phyloP scores from a whole-genome alignment of 2,113 vertebrate genomes.

The Ascaphus truei region DNA sequence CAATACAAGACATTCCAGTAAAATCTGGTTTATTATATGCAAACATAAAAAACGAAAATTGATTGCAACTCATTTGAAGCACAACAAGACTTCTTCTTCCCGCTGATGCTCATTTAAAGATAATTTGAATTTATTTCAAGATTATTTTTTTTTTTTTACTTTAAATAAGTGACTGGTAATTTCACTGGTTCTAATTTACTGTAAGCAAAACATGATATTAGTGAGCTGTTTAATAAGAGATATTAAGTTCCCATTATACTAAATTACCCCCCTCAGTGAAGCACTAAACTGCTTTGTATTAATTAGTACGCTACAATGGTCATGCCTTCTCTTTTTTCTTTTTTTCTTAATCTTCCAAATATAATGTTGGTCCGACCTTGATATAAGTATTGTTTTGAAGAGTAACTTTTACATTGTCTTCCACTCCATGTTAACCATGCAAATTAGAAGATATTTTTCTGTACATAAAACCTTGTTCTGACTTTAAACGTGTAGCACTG shows the following conservation, averaged over 20 bases:
- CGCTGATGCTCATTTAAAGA: slow-evolving; percentile 48
- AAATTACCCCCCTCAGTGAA: slow-evolving; percentile 63
- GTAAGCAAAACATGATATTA: slow-evolving; percentile 64
- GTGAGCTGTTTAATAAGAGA: slow-evolving; percentile 68
- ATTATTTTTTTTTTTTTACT: slow-evolving; percentile 36
- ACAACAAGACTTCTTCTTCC: slow-evolving; percentile 49
- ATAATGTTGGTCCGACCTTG: not conserved
- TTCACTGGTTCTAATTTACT: slow-evolving; percentile 60
- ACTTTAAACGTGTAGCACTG: too few relatives aligned
- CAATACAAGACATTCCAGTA: slow-evolving; percentile 42
- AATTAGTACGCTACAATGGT: slow-evolving; percentile 53
- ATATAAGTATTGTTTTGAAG: too few relatives aligned
- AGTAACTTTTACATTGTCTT: too few relatives aligned
- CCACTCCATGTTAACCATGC: too few relatives aligned
- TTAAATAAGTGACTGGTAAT: slow-evolving; percentile 61
- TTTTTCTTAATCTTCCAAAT: not conserved
- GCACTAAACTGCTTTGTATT: slow-evolving; percentile 49
- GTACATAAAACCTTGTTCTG: too few relatives aligned
- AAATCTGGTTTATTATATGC: slow-evolving; percentile 44
- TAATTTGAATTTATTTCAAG: slow-evolving; percentile 41
- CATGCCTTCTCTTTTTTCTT: slow-evolving; percentile 1
- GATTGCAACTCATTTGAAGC: slow-evolving; percentile 50
- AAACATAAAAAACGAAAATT: slow-evolving; percentile 45
- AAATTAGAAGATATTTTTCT: too few relatives aligned
- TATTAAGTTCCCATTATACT: slow-evolving; percentile 73